Evolutionary conservation across 1,140 invertebrate genomes (phyloP).

Genomic region (Nephila pilipes): DNA sequence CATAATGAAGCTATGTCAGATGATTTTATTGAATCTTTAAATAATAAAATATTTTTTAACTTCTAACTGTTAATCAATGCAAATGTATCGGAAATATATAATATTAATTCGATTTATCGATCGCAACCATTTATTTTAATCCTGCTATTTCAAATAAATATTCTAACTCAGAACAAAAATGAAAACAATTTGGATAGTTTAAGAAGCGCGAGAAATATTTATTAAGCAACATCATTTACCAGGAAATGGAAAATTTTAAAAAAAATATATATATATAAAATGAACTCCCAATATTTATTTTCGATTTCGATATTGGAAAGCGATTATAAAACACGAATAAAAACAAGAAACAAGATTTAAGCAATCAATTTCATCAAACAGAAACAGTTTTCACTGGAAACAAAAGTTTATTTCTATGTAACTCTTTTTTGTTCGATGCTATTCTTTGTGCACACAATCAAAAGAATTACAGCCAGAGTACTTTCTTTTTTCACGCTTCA

Average conservation of each 20-base stretch:
- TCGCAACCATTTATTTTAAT: too few relatives aligned
- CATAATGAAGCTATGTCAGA: too few relatives aligned
- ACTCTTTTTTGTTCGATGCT: background rate
- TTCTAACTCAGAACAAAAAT: too few relatives aligned
- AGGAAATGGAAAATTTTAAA: background rate
- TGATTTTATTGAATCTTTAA: too few relatives aligned
- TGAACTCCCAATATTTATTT: background rate
- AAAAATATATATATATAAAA: background rate
- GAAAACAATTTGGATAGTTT: too few relatives aligned
- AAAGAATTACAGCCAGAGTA: background rate
- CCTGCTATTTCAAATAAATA: too few relatives aligned
- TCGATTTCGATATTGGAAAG: background rate
- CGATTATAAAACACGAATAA: background rate
- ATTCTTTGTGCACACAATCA: background rate
- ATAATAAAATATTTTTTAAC: too few relatives aligned
- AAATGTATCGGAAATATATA: too few relatives aligned
- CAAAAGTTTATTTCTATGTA: background rate
- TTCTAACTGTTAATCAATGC: too few relatives aligned
- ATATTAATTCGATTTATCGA: too few relatives aligned
- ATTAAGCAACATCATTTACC: background rate
- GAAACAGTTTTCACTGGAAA: background rate
- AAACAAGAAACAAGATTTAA: background rate
- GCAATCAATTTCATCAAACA: background rate
- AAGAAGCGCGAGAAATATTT: background rate
- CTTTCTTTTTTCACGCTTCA: background rate